Conservation (phyloP, 2,888 invertebrate species). For the Periphyllus acericola region DNA sequence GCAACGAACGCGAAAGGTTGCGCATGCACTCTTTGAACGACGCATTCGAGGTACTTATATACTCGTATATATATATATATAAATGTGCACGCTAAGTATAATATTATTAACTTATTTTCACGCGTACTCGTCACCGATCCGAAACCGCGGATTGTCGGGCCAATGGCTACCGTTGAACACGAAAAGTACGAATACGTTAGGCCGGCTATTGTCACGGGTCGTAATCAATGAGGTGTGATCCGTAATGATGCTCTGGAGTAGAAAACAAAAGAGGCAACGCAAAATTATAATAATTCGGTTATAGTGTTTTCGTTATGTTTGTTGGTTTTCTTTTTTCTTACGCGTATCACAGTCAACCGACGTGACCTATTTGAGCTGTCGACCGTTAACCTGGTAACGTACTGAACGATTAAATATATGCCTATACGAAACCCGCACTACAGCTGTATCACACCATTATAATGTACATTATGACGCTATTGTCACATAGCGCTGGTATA, state of each 20-base stretch:
- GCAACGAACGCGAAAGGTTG: slow-evolving; percentile 91
- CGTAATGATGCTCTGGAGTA: neutral
- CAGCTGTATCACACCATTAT: no score
- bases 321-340: neutral
- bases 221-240: neutral
- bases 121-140: neutral
- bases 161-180: neutral
- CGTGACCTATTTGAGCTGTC: slow-evolving; percentile 6
- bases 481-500: no score
- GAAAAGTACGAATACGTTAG: neutral
- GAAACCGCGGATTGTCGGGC: neutral
- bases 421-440: neutral
- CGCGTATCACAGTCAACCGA: no score
- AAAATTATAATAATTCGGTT: neutral
- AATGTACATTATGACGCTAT: no score
- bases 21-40: slow-evolving; percentile 92
- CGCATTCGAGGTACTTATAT: slow-evolving; percentile 90
- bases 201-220: neutral
- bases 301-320: neutral
- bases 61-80: no score
- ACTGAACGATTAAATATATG: neutral
- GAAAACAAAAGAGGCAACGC: neutral
- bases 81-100: neutral
- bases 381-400: neutral
- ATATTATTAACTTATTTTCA: neutral